Base-by-base conservation (phyloP, 2,797 vertebrate species). In the Anniella stebbinsi region DNA sequence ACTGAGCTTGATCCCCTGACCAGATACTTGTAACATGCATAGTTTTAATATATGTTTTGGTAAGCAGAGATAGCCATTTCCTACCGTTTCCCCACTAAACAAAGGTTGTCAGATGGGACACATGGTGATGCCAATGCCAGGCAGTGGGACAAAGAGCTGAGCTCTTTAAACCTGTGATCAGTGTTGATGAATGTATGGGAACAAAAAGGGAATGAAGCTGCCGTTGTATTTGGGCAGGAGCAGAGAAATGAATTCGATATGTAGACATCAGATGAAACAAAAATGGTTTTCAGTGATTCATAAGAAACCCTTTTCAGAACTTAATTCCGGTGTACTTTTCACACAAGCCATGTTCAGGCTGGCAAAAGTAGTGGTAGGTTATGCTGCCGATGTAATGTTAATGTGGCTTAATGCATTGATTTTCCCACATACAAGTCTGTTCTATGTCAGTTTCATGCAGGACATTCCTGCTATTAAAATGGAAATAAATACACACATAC, bases 221-320 rank as follows among this genome's bases (percentile, higher is more conserved):
- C 83, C 88, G 57, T 95, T 94, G 81, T 90, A 84, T 88, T 94
- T 89, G 87, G 95, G 78, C 88, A 87, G 81, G 63, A 80, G 81
- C 45, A 92, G 75, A 93, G 95, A 92, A 91, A 92, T 57, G 91
- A 94, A 94, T 89, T 95, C 91, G 93, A 94, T 95, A 90, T 91
- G 75, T 90, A 89, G 72, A 88, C 94, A 88, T 95, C 91, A 94
- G 91, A 95, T 92, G 91, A 88, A 91, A 90, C 72, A 93, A 80
- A 92, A 83, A 57, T 15, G 82, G 67, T 63, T 92, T 91, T 93
- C 84, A 91, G 81, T 45, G 67, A 81, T 92, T 87, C 89, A 89
- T 91, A 93, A 86, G 82, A 86, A 91, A 92, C 69, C 36, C 36
- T 69, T 66, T 84, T 76, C 70, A n/a, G 21, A 18, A 76, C 36